phyloP scores from a whole-genome alignment of 2,797 vertebrate species.

The Coluber constrictor region DNA sequence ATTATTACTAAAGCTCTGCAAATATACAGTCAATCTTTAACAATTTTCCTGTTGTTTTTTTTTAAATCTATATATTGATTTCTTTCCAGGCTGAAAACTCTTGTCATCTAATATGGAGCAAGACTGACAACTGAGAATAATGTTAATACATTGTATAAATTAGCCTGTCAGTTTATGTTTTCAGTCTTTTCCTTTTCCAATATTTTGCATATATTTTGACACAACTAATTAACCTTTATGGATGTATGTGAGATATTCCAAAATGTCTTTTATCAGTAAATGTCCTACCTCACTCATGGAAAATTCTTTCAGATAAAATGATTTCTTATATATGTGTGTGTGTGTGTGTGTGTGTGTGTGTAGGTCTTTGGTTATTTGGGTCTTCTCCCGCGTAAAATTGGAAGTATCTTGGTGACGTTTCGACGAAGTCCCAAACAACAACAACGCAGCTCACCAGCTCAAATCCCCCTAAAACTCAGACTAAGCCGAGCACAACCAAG shows the following conservation, averaged over 20 bases:
- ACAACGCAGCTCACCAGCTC: too few relatives aligned
- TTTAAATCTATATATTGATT: background rate
- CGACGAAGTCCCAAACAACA: too few relatives aligned
- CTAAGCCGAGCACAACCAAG: too few relatives aligned
- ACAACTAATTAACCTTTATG: background rate
- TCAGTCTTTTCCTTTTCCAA: background rate
- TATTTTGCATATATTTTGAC: background rate
- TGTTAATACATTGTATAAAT: background rate
- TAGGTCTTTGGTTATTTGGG: too few relatives aligned
- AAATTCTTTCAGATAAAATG: background rate
- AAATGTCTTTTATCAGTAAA: background rate
- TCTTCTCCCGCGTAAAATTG: background rate
- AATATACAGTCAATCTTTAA: background rate
- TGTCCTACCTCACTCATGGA: background rate
- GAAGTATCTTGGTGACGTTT: too few relatives aligned
- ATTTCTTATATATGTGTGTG: too few relatives aligned
- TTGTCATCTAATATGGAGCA: background rate
- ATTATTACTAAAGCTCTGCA: background rate
- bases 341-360: too few relatives aligned
- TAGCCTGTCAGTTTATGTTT: background rate
- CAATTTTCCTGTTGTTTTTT: background rate
- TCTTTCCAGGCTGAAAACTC: background rate
- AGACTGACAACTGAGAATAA: background rate
- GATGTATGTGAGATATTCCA: background rate
- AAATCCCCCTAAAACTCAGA: too few relatives aligned